Base-by-base conservation (phyloP, 2,113 vertebrate species). In the Ailurus styani region DNA sequence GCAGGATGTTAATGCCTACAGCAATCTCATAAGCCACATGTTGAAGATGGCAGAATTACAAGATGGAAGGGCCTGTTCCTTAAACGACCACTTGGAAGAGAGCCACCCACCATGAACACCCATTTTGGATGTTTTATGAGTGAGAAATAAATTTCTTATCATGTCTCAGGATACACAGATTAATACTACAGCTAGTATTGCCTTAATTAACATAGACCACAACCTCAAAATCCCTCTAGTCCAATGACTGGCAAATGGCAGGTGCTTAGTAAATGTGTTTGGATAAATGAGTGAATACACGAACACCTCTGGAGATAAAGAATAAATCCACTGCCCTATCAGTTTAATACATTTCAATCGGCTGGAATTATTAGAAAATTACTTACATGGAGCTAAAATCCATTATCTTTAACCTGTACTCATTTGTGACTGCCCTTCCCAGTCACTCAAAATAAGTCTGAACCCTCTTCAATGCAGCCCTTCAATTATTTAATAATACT, bases 311-410 rank as follows among this genome's bases (percentile, higher is more conserved):
- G 66, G 72, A 91, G 47, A 66, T 54, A 87, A 54, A 94, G 40
- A 87, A 78, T 47, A 57, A 93, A 93, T 66, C 85, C 55, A 85
- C n/a, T 91, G 34, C 6, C 31, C 1, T 62, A 68, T 55, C 31
- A 37, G 42, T 78, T 93, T 77, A 91, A 66, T 52, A 34, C 25
- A 84, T 15, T 73, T 90, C 9, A 7, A 57, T 57, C 81, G 52
- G 31, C 50, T 93, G 85, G 29, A 95, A 52, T 77, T 54, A 89
- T 62, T 87, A 47, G 34, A 87, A 91, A 93, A 66, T 89, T 95
- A 91, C 21, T 64, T 60, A 60, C 3, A 60, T 6, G 52, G 29
- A n/a, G 45, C 31, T 91, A 64, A 96, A 86, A 37, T 21, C 20
- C 34, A 66, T 55, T 88, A 40, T 40, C 13, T 96, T 84, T 90